A percentile compares a stretch with the other conserved stretches of the same genome.
Evolutionary conservation across 2,888 invertebrate species (phyloP).

Genomic region (Argynnis bischoffii): DNA sequence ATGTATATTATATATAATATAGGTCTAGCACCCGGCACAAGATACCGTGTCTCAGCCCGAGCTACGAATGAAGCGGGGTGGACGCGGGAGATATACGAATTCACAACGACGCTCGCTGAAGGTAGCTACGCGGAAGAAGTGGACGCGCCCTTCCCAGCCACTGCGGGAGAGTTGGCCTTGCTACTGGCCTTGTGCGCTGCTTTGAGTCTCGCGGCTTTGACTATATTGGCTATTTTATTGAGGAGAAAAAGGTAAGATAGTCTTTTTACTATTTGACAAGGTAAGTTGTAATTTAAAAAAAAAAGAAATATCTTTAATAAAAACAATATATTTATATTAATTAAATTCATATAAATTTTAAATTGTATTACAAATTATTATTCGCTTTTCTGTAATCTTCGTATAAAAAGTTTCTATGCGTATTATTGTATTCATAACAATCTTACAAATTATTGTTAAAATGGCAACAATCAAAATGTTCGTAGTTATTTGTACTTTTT

Average conservation of each 20-base stretch:
- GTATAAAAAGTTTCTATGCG: too few relatives aligned
- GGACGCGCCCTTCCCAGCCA: conserved; percentile 75
- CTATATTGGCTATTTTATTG: conserved; percentile 82
- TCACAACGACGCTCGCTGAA: conserved; percentile 80
- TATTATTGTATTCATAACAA: too few relatives aligned
- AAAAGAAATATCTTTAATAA: not conserved
- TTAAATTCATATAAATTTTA: too few relatives aligned
- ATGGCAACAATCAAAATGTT: too few relatives aligned
- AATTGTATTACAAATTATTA: too few relatives aligned
- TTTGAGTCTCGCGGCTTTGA: conserved; percentile 78
- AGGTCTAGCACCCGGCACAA: conserved; percentile 80
- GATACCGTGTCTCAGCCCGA: conserved; percentile 83
- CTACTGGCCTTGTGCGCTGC: conserved; percentile 81
- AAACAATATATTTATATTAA: too few relatives aligned
- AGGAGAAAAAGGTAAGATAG: conserved; percentile 72
- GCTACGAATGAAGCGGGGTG: conserved; percentile 84
- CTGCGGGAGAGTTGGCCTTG: conserved; percentile 73
- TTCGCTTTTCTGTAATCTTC: too few relatives aligned
- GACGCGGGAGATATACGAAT: conserved; percentile 83
- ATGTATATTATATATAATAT: too few relatives aligned
- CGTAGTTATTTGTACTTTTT: too few relatives aligned
- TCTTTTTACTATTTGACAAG: not conserved
- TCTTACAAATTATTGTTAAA: too few relatives aligned
- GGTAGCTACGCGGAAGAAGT: conserved; percentile 77
- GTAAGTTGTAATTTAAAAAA: not conserved